Evolutionary conservation across 2,797 vertebrate genomes (phyloP), one percentile per base, ranked within the genome.

Genomic region (Falco concolor): DNA sequence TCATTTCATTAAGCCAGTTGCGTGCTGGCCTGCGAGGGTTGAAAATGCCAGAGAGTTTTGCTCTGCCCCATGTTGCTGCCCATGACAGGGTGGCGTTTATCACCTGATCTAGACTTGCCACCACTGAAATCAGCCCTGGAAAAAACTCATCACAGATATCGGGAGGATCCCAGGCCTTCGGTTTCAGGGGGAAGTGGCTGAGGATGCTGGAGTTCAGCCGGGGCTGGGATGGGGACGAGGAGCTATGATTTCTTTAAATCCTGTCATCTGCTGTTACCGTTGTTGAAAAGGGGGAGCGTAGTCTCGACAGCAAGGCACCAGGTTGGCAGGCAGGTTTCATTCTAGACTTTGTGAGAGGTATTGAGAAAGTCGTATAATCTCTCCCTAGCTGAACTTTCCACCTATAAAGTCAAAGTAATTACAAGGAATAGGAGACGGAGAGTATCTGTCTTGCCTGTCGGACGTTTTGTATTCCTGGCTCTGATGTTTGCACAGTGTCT

Each of bases 401-500:
- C 40, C 27, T 84, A 6, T 75, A 54, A 90, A 93, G 61, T 78
- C 73, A 73, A 38, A 69, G 73, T 69, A 69, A 69, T 81, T 81
- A 49, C 6, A 74, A 80, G 56, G 68, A 75, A 44, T 24, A 72
- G 45, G 42, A 92, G 28, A 81, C 14, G 19, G 25, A 44, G 44
- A 77, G 8, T 65, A 73, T 52, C 40, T 57, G 14, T 78, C 79
- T 86, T 88, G 74, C 38, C 57, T 77, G 64, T 50, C 0, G 0
- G 0, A 32, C 27, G 79, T 87, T 53, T 74, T 85, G 28, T 79
- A 42, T 70, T 24, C 7, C 19, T 87, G 72, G 53, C 56, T 78
- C 64, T 75, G 68, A 60, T 68, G 36, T 85, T 94, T 94, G 61
- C 61, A n/a, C 9, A n/a, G 45, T 59, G 63, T 85, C 65, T 91